Percentiles rank a stretch among this genome's conserved stretches.
Evolutionary conservation across 2,113 vertebrate genomes (phyloP).

Genomic region (Aptenodytes patagonicus): DNA sequence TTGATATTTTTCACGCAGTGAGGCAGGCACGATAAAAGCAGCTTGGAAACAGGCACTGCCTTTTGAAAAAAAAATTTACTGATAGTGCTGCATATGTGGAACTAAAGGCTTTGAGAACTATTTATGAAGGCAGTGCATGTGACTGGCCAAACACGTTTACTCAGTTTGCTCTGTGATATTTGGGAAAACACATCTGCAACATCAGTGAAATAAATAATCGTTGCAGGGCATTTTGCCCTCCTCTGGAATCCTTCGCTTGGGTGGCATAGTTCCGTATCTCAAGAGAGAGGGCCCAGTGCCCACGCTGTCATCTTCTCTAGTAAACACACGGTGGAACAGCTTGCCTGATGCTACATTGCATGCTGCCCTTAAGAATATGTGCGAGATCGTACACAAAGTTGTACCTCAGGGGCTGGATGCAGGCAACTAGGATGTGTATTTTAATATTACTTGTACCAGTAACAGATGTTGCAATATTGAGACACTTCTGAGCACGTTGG

Average conservation of each 20-base stretch:
- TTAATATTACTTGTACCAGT: neutral
- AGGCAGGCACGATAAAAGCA: neutral
- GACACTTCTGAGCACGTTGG: rapidly evolving
- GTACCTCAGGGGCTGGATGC: neutral
- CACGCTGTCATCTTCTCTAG: neutral
- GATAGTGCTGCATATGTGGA: neutral
- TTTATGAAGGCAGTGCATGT: neutral
- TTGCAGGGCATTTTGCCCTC: neutral
- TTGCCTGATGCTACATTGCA: neutral
- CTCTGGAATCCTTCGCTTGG: neutral
- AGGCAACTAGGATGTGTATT: neutral
- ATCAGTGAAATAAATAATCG: neutral
- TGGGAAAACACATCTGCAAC: neutral
- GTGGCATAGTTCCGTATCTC: neutral
- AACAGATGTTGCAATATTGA: neutral
- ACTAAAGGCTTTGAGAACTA: neutral
- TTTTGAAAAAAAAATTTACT: neutral
- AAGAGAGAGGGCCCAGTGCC: neutral
- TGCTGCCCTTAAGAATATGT: neutral
- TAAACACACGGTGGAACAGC: neutral
- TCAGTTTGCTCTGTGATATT: neutral
- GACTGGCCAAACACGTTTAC: neutral
- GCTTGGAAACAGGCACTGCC: neutral
- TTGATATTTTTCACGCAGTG: neutral
- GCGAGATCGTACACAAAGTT: neutral